phyloP scores from a whole-genome alignment of 2,113 vertebrate genomes.

The Columba janthina region DNA sequence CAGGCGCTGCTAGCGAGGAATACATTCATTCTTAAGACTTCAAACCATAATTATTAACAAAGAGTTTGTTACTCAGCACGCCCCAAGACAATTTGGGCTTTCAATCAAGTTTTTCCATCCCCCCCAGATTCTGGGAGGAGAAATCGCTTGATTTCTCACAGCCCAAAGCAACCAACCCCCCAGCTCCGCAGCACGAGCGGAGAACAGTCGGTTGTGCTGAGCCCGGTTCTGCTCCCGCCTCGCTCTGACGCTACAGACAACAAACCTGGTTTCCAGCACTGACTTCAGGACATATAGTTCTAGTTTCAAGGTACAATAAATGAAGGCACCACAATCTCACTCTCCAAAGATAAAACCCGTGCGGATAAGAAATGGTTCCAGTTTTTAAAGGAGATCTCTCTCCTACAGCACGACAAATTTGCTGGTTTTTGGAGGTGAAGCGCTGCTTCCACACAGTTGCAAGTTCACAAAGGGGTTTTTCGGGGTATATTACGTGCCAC shows the following conservation, averaged over 20 bases:
- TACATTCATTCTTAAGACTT: background rate
- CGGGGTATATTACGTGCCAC: rapidly evolving
- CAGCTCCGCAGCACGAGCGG: background rate
- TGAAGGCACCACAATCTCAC: conserved; percentile 28
- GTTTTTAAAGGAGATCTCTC: background rate
- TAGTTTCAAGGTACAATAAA: conserved; percentile 1
- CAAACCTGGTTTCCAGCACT: background rate
- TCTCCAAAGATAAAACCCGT: background rate
- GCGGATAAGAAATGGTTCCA: background rate
- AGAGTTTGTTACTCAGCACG: background rate
- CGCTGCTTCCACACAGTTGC: rapidly evolving
- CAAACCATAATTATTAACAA: background rate
- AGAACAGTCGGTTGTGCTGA: too few species aligned
- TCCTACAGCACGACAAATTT: background rate
- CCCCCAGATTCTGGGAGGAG: background rate
- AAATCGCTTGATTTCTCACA: background rate
- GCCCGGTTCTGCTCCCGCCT: too few species aligned
- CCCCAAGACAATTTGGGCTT: background rate
- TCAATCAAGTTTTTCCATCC: background rate
- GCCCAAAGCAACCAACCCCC: too few species aligned
- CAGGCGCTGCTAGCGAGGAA: background rate
- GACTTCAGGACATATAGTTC: background rate
- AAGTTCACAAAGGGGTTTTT: background rate
- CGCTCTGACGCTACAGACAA: too few species aligned
- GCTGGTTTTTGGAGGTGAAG: background rate